Evolutionary conservation across 2,113 vertebrate species (phyloP), one percentile per base, ranked within the genome.

Genomic region (Etheostoma spectabile): DNA sequence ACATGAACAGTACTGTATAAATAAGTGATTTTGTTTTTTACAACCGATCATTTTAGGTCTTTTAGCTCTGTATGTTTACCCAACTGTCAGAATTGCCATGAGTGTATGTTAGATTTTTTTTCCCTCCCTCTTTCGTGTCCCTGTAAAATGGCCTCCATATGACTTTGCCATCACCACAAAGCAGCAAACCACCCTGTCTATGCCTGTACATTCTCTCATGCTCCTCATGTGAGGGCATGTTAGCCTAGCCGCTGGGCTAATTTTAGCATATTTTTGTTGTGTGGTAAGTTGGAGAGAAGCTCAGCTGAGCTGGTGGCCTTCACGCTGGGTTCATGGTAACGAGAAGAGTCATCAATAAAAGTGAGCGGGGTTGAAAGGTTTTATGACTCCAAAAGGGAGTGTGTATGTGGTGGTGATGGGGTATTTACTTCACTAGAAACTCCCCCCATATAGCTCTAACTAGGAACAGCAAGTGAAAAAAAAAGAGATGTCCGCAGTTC

Each of bases 331-430:
- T 86, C 87, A 93, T 87, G 92, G 89, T 89, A 90, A 94, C 81
- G 62, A 42, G 38, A 82, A 82, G 88, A 91, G 89, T 87, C 94
- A 91, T 95, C 92, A 91, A 87, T 93, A 88, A 92, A 91, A 82
- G 69, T 57, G 55, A 91, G 87, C 30, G 15, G 83, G 80, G 84
- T 86, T 89, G 85, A 92, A 91, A 86, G 91, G 77, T 89, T 95
- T 93, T 91, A 92, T 80, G 90, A 88, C 86, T 86, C 57, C 59
- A 57, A 57, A 76, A 30, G 73, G 55, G 55, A 76, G 80, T 64
- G 64, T 74, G 85, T 74, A 27, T 55, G 82, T 71, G 80, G 79
- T 68, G 74, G 65, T 53, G 46, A 35, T 56, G 63, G 74, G 66
- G 80, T 77, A 74, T 91, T 91, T 83, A 82, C 77, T 90, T 90